Evolutionary conservation across 2,113 vertebrate species (phyloP).

Genomic region (Cettia cetti): DNA sequence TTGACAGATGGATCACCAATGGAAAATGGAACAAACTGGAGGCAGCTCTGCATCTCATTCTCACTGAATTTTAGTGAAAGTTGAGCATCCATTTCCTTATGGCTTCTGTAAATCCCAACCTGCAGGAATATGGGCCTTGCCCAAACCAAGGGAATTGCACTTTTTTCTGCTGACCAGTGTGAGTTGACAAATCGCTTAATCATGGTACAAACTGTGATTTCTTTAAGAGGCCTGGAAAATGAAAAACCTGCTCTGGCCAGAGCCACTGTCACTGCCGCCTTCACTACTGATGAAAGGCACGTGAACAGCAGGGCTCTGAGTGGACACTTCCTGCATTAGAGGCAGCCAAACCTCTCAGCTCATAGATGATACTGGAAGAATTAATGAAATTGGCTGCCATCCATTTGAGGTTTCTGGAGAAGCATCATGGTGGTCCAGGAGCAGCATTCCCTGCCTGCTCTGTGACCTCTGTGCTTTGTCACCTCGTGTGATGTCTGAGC

Average conservation of each 20-base stretch:
- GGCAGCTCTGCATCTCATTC: background rate
- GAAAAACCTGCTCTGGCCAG: background rate
- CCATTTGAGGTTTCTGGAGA: background rate
- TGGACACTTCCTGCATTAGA: background rate
- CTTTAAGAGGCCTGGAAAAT: background rate
- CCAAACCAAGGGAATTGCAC: background rate
- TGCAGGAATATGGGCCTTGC: background rate
- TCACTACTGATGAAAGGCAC: background rate
- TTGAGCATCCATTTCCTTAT: background rate
- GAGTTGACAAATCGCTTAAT: background rate
- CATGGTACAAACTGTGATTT: background rate
- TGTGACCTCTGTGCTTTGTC: background rate
- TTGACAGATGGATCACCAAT: background rate
- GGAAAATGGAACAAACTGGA: background rate
- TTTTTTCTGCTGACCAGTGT: background rate
- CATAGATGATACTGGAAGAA: background rate
- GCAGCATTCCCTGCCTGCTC: background rate
- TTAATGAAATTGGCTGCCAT: background rate
- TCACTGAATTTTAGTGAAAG: background rate
- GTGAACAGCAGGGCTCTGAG: background rate
- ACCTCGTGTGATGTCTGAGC: background rate
- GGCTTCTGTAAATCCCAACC: background rate
- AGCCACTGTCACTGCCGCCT: background rate
- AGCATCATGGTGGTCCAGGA: background rate
- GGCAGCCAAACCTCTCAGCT: background rate